phyloP scores from a whole-genome alignment of 2,113 vertebrate species.

The Poeciliopsis prolifica region DNA sequence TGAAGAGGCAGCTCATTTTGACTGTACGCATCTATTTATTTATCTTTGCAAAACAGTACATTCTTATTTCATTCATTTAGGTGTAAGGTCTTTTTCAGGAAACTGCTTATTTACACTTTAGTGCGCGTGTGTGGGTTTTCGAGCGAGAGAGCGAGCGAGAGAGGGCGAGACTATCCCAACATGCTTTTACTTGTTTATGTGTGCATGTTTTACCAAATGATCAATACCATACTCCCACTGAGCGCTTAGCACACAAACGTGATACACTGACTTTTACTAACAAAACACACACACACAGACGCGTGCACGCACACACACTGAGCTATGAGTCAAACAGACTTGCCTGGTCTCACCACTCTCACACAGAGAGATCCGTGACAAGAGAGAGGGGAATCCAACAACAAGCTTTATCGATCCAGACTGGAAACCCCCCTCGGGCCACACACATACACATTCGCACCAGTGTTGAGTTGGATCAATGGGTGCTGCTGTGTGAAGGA shows the following conservation, averaged over 20 bases:
- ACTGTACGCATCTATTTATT: background rate
- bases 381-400: conserved; percentile 79
- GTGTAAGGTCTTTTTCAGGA: background rate
- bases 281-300: conserved; percentile 13
- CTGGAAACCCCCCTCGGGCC: conserved; percentile 79
- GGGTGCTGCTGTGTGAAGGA: conserved; percentile 73
- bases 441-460: conserved; percentile 52
- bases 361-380: conserved; percentile 75
- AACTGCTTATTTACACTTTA: conserved; percentile 7
- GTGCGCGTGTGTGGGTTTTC: background rate
- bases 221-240: conserved; percentile 64
- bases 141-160: too few species aligned
- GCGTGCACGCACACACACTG: conserved; percentile 26
- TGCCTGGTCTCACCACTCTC: conserved; percentile 65
- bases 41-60: background rate
- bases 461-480: conserved; percentile 75
- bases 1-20: background rate
- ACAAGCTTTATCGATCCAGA: conserved; percentile 80
- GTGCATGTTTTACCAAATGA: conserved; percentile 64
- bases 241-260: conserved; percentile 51
- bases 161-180: conserved; percentile 15
- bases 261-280: conserved; percentile 51
- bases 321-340: conserved; percentile 69
- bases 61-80: background rate
- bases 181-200: conserved; percentile 43